Evolutionary conservation across 2,113 vertebrate species (phyloP).

Genomic region (Salvelinus fontinalis): DNA sequence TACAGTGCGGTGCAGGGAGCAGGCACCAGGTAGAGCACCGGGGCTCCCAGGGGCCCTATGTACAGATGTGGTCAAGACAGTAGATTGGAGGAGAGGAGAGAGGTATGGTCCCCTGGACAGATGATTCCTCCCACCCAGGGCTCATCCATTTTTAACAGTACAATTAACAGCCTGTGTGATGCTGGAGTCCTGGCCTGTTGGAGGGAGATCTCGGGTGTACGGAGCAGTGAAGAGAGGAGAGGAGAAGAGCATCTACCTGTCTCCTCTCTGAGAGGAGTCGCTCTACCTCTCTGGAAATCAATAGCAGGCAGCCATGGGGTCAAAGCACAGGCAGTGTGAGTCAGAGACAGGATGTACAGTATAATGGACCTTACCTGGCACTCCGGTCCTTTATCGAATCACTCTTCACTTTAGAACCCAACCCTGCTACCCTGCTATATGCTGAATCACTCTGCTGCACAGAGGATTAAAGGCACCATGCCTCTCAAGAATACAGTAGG

Average conservation of each 20-base stretch:
- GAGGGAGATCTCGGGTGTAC: neutral
- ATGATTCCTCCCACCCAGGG: neutral
- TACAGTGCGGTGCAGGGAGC: neutral
- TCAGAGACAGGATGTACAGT: neutral
- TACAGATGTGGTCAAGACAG: neutral
- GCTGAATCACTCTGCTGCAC: neutral
- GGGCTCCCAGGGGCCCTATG: neutral
- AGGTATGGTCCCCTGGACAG: neutral
- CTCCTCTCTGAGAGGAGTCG: neutral
- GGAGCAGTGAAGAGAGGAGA: neutral
- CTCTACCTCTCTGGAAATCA: neutral
- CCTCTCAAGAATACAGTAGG: too few relatives aligned
- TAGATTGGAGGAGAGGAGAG: neutral
- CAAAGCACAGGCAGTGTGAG: neutral
- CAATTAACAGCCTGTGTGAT: neutral
- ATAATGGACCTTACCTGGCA: neutral
- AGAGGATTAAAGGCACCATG: neutral
- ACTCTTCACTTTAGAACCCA: neutral
- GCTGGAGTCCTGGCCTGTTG: neutral
- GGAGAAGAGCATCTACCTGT: neutral
- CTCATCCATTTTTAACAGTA: constrained; percentile 13
- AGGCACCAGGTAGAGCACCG: neutral
- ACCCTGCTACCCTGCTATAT: neutral
- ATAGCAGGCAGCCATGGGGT: neutral
- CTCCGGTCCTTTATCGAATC: neutral